These are phyloP conservation scores for Microtus montanus DNA, from an alignment of 2,113 vertebrate genomes.

Conservation along the genomic window DNA sequence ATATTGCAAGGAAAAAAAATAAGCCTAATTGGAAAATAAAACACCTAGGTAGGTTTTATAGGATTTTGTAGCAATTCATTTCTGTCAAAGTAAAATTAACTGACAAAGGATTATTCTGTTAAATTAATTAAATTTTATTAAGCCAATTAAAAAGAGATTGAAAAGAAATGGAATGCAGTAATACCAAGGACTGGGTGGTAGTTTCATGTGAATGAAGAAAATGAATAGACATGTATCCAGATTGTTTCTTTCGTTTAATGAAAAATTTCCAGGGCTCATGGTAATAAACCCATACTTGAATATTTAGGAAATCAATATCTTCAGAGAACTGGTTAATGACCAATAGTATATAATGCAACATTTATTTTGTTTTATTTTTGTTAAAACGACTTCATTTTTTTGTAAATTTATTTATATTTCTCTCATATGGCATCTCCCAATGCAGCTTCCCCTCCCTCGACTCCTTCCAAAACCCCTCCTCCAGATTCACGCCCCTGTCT, in stretches of 20 bases:
- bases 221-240: not conserved
- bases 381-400: not conserved
- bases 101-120: not conserved
- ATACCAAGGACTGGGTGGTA: not conserved
- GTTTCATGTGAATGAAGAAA: not conserved
- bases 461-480: not conserved
- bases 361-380: not conserved
- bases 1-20: not conserved
- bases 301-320: not conserved
- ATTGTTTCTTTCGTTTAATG: not conserved
- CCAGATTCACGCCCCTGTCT: not conserved
- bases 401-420: not conserved
- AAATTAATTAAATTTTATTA: constrained; percentile 7
- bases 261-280: not conserved
- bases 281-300: not conserved
- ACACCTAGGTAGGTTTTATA: not conserved
- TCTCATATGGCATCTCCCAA: not conserved
- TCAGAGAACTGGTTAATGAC: not conserved
- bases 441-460: not conserved
- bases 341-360: not conserved
- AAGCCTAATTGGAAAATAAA: not conserved
- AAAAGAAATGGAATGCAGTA: not conserved
- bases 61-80: not conserved
- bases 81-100: constrained; percentile 32
- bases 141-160: constrained; percentile 25